Percentiles rank a stretch among this genome's conserved stretches.
These are phyloP conservation scores for Sminthopsis crassicaudata DNA, from an alignment of 2,113 vertebrate genomes.

Conservation along the genomic window DNA sequence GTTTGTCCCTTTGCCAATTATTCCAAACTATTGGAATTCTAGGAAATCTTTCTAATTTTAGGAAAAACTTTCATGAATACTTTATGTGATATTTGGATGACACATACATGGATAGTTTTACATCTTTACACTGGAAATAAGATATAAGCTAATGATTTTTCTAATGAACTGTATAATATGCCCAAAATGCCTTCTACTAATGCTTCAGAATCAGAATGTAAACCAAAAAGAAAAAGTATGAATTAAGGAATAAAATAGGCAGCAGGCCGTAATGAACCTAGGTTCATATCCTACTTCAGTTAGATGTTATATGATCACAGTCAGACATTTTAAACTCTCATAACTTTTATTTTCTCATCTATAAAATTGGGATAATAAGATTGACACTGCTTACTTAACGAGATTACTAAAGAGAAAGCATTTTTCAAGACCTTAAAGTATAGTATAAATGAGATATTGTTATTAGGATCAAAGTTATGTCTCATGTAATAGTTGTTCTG, in stretches of 20 bases:
- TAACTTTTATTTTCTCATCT: background rate
- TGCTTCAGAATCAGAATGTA: background rate
- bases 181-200: background rate
- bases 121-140: background rate
- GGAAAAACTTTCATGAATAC: background rate
- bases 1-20: background rate
- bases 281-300: background rate
- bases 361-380: background rate
- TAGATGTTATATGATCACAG: background rate
- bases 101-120: background rate
- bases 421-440: background rate
- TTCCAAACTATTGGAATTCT: background rate
- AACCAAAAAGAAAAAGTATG: background rate
- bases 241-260: background rate
- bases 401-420: background rate
- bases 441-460: background rate
- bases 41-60: background rate
- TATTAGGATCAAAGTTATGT: background rate
- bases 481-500: background rate
- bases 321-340: slow-evolving; percentile 12
- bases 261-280: background rate
- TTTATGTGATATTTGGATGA: background rate
- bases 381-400: background rate
- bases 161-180: background rate
- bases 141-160: background rate